These are phyloP conservation scores for Chionoecetes opilio DNA, from an alignment of 1,140 invertebrate species.

Conservation along the genomic window DNA sequence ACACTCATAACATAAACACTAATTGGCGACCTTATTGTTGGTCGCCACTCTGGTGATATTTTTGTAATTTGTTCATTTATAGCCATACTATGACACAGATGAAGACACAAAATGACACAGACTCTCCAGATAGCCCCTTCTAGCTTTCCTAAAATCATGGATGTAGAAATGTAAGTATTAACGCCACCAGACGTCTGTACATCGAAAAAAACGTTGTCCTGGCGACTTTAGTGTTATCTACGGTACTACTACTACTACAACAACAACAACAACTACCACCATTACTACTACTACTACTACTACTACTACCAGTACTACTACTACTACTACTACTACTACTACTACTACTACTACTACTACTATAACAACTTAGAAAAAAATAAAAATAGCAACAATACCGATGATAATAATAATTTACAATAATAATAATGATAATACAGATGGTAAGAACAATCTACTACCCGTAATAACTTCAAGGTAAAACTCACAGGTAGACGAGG, in stretches of 20 bases:
- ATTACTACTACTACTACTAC: not conserved
- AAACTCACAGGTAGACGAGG: conserved; percentile 43
- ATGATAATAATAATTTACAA: not conserved
- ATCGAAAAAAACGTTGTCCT: no score
- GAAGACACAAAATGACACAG: no score
- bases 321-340: not conserved
- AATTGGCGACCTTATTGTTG: no score
- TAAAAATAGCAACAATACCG: conserved; percentile 7
- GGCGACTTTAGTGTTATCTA: no score
- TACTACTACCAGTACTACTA: not conserved
- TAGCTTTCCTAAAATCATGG: no score
- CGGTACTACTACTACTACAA: not conserved
- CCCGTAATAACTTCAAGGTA: not conserved
- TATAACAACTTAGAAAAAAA: conserved; percentile 36
- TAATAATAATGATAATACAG: conserved; percentile 6
- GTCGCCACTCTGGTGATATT: no score
- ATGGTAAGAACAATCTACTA: conserved; percentile 16
- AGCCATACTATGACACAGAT: no score
- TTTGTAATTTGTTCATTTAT: no score
- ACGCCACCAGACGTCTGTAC: no score
- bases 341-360: conserved; percentile 9
- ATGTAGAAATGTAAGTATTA: no score
- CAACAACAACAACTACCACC: not conserved
- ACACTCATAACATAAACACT: no score
- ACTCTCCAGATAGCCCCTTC: no score